Evolutionary conservation across 2,113 vertebrate genomes (phyloP).

Genomic region (Regulus satrapa): DNA sequence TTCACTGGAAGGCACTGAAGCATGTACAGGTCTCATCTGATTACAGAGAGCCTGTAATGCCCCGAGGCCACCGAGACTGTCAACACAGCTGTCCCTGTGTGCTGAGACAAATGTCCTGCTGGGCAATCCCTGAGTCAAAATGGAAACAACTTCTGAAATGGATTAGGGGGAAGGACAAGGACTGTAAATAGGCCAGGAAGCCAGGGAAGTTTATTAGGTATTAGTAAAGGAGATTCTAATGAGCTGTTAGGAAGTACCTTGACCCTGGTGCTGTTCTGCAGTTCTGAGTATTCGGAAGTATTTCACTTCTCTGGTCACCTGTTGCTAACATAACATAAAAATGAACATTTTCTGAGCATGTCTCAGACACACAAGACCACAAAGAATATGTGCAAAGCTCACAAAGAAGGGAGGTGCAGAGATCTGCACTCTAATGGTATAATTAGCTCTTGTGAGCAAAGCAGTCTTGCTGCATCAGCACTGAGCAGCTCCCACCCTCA

Average conservation of each 20-base stretch:
- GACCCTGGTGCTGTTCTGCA: not conserved
- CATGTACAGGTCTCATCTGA: slow-evolving; percentile 73
- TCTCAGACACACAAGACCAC: not conserved
- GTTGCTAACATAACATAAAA: not conserved
- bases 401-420: not conserved
- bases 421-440: not conserved
- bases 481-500: not conserved
- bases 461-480: not conserved
- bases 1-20: slow-evolving; percentile 69
- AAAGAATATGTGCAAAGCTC: not conserved
- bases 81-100: slow-evolving; percentile 74
- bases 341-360: not conserved
- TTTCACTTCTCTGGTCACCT: not conserved
- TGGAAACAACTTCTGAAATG: slow-evolving; percentile 32
- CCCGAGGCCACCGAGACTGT: slow-evolving; percentile 72
- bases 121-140: slow-evolving; percentile 33
- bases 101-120: slow-evolving; percentile 10
- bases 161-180: slow-evolving; percentile 6
- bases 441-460: not conserved
- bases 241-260: not conserved
- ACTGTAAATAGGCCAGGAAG: slow-evolving; percentile 23
- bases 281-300: not conserved
- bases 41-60: slow-evolving; percentile 71
- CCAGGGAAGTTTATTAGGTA: not conserved
- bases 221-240: not conserved